Base-by-base conservation (phyloP, 2,797 vertebrate genomes). In the Buphagus erythrorhynchus region DNA sequence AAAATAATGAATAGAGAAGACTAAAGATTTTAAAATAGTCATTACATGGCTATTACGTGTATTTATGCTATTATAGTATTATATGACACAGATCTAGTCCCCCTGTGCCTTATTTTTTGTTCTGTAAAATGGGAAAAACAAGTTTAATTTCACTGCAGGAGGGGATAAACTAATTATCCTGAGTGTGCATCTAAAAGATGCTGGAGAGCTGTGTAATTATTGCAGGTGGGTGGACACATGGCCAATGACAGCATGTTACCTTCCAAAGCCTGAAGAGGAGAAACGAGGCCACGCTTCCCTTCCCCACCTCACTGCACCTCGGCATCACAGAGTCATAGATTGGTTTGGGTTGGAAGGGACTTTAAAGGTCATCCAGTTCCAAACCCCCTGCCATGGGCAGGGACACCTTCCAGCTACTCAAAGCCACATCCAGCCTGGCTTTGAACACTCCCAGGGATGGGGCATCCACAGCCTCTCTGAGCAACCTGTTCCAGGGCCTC, bases 121-220 rank as follows among this genome's bases (percentile, higher is more conserved):
- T 28, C 45, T 51, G 29, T 83, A 82, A 92, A 85, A 73, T 77
- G 14, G 22, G 46, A 55, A 24, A 42, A 40, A 33, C 22, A 61
- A 66, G 12, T 42, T 62, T 88, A 57, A 83, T 83, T 93, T 82
- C 42, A 49, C 42, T 95, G 40, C 45, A 49, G 24, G 77, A 86
- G 18, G 49, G 55, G 83, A 57, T 49, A 73, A 85, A 59, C 6
- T 22, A 63, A 29, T 79, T 71, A 62, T 26, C 20, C 52, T 77
- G 63, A 61, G 26, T n/a, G 7, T 31, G 45, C 21, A 73, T 19
- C 16, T 57, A 54, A 33, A 82, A 91, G 52, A 38, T 0, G 3
- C 42, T 67, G 26, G 13, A 26, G 11, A 85, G 13, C 25, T 31
- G 10, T 52, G 20, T 26, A 51, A 71, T 59, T 52, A 45, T 55